These are phyloP conservation scores for Odontocolon sp. DNA, from an alignment of 2,888 invertebrate genomes.

Conservation along the genomic window DNA sequence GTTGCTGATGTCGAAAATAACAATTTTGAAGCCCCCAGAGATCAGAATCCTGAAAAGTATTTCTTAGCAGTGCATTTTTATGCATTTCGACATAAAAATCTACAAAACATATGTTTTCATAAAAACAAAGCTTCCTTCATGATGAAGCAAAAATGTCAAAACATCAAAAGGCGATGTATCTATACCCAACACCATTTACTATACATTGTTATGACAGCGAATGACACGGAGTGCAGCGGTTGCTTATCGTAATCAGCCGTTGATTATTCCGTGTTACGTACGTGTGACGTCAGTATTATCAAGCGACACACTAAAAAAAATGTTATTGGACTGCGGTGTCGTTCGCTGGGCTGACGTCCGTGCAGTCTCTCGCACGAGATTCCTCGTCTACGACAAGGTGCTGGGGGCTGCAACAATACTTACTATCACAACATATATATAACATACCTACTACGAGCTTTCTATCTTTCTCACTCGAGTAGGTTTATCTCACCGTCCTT, in stretches of 20 bases:
- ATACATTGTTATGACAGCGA: neutral
- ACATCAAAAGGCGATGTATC: too few relatives aligned
- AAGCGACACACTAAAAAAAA: neutral
- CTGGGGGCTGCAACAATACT: slow-evolving; percentile 12
- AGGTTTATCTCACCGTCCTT: slow-evolving; percentile 79
- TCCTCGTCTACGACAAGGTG: slow-evolving; percentile 7
- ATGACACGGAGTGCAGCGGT: neutral
- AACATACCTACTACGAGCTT: slow-evolving; percentile 18
- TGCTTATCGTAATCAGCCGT: slow-evolving; percentile 35
- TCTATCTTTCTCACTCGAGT: slow-evolving; percentile 22
- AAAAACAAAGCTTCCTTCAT: too few relatives aligned
- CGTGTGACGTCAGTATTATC: slow-evolving; percentile 28
- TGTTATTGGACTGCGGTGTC: neutral
- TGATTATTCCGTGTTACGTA: slow-evolving; percentile 40
- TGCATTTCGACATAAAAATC: too few relatives aligned
- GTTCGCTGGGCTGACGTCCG: neutral
- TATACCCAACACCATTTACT: neutral
- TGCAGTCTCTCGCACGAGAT: neutral
- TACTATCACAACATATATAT: neutral
- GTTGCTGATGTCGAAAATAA: too few relatives aligned
- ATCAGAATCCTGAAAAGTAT: too few relatives aligned
- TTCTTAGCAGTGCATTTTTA: too few relatives aligned
- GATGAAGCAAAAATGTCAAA: too few relatives aligned
- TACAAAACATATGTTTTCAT: too few relatives aligned
- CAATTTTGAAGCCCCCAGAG: too few relatives aligned